A percentile compares a stretch with the other conserved stretches of the same genome.
These are phyloP conservation scores for Pipistrellus nathusii DNA, from an alignment of 2,797 vertebrate species.

Conservation along the genomic window DNA sequence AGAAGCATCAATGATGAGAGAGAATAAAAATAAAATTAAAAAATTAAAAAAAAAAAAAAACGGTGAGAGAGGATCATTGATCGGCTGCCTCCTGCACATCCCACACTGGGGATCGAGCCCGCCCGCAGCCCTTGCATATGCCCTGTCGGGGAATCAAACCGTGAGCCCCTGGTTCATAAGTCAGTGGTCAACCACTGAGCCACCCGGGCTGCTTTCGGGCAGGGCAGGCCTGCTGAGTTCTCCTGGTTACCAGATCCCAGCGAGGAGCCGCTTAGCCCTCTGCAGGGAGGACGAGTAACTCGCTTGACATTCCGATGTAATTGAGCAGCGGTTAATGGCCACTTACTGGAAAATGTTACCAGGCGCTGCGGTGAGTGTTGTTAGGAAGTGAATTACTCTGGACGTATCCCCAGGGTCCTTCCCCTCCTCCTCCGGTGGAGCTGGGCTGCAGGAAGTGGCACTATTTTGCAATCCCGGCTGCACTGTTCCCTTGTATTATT, in stretches of 20 bases:
- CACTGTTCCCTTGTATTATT: slow-evolving; percentile 66
- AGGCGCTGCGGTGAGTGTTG: slow-evolving; percentile 63
- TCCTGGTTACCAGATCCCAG: background rate
- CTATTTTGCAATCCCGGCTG: slow-evolving; percentile 58
- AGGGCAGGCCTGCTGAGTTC: background rate
- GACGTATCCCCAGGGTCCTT: slow-evolving; percentile 55
- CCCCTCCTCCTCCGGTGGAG: background rate
- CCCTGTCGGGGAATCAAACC: too few relatives aligned
- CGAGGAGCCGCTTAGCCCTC: slow-evolving; percentile 52
- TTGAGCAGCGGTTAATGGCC: slow-evolving; percentile 72
- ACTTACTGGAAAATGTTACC: slow-evolving; percentile 77
- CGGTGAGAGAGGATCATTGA: too few relatives aligned
- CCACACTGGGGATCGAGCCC: too few relatives aligned
- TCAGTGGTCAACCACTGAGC: too few relatives aligned
- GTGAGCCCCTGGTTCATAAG: too few relatives aligned
- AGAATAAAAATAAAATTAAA: too few relatives aligned
- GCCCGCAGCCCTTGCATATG: too few relatives aligned
- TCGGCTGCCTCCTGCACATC: too few relatives aligned
- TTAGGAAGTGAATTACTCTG: slow-evolving; percentile 69
- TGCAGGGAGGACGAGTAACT: slow-evolving; percentile 49
- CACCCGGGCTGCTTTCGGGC: background rate
- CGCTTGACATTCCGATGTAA: slow-evolving; percentile 68
- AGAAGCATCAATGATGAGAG: too few relatives aligned
- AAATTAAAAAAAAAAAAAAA: too few relatives aligned
- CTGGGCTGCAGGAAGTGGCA: slow-evolving; percentile 66